These are phyloP conservation scores for Ciconia boyciana DNA, from an alignment of 2,113 vertebrate species.

Conservation along the genomic window DNA sequence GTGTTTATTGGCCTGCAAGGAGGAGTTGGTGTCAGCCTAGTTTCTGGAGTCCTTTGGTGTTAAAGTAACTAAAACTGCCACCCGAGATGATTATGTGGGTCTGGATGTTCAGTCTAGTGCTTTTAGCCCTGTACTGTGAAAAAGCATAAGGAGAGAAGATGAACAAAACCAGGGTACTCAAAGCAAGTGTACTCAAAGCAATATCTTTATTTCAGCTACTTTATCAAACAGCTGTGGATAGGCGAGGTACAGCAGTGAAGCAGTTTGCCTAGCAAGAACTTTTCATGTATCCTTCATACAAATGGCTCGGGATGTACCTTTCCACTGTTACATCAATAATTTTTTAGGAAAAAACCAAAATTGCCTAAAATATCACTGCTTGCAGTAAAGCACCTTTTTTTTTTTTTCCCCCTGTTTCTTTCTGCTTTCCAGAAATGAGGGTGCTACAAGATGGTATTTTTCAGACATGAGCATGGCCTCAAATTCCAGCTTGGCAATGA, in stretches of 20 bases:
- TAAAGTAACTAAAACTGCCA: not conserved
- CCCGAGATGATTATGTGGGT: not conserved
- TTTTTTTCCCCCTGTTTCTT: not conserved
- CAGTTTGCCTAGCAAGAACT: not conserved
- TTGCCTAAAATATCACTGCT: not conserved
- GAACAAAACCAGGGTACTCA: not conserved
- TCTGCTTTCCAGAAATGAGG: not conserved
- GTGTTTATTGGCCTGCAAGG: not conserved
- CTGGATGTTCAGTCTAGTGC: not conserved
- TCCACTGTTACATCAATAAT: not conserved
- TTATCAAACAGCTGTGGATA: not conserved
- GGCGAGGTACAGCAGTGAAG: not conserved
- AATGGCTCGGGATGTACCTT: not conserved
- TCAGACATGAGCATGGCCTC: not conserved
- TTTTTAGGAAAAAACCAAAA: not conserved
- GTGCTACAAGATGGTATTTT: no score
- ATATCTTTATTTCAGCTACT: constrained; percentile 37
- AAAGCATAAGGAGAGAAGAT: not conserved
- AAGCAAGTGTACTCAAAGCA: not conserved
- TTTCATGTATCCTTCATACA: not conserved
- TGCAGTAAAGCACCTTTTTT: not conserved
- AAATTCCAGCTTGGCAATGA: not conserved
- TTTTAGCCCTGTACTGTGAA: not conserved
- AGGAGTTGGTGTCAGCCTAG: not conserved
- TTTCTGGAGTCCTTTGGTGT: not conserved